Conservation (phyloP, 2,113 vertebrate species). For the Zapus hudsonius region DNA sequence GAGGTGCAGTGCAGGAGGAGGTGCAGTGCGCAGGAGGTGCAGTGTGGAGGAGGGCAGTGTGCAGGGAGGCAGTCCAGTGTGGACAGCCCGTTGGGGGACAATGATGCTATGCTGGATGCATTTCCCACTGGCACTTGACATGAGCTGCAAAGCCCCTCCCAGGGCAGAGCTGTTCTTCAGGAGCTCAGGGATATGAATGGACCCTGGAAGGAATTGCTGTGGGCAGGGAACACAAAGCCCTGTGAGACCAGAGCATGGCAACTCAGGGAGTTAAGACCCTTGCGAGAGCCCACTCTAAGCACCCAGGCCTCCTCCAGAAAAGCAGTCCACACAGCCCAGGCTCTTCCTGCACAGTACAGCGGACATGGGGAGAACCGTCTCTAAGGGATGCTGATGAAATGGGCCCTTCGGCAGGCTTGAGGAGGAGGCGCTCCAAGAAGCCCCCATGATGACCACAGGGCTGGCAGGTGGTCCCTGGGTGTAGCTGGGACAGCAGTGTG, state of each 20-base stretch:
- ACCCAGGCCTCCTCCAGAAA: background rate
- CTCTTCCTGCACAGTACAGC: no score
- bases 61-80: no score
- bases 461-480: fast-evolving
- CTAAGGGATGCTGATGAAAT: fast-evolving
- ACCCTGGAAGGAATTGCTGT: fast-evolving
- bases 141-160: background rate
- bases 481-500: background rate
- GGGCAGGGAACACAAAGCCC: fast-evolving
- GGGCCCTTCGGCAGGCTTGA: background rate
- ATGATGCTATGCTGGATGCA: background rate
- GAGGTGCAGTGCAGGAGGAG: no score
- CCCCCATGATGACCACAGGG: no score
- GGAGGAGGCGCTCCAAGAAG: background rate
- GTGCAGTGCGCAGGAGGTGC: no score
- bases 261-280: background rate
- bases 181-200: fast-evolving
- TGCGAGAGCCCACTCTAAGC: background rate
- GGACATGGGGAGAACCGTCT: no score
- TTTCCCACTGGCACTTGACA: background rate
- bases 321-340: fast-evolving
- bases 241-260: fast-evolving
- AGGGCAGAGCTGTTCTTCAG: background rate
- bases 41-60: no score
- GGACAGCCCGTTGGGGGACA: no score